Evolutionary conservation across 2,797 vertebrate species (phyloP).

Genomic region (Pangasius mekongensis): DNA sequence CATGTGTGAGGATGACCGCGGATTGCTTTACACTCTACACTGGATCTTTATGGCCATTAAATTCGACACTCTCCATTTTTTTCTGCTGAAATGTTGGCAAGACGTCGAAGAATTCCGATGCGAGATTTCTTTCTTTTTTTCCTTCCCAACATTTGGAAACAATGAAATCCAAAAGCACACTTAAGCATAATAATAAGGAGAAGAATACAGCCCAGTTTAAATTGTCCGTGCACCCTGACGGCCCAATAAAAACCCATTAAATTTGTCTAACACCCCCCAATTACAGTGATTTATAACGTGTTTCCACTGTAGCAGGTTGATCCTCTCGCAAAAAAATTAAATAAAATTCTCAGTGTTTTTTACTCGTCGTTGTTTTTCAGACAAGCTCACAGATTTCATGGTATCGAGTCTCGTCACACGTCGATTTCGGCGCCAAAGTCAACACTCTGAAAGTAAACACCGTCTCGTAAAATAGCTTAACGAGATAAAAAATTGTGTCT

Average conservation of each 20-base stretch:
- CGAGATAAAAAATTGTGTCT: constrained; percentile 4
- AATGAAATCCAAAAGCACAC: constrained; percentile 35
- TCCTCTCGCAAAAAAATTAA: background rate
- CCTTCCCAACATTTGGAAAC: constrained; percentile 34
- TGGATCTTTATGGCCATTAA: constrained; percentile 22
- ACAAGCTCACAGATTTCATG: background rate
- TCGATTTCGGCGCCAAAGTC: constrained; percentile 9
- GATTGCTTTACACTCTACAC: constrained; percentile 20
- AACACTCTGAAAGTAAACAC: constrained; percentile 18
- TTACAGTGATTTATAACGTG: constrained; percentile 48
- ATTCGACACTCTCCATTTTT: background rate
- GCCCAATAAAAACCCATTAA: constrained; percentile 49
- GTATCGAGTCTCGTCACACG: background rate
- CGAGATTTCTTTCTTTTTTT: constrained; percentile 24
- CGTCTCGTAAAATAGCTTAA: constrained; percentile 12
- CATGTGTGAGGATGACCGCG: background rate
- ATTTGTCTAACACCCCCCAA: constrained; percentile 35
- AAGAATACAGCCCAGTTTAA: constrained; percentile 32
- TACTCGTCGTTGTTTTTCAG: background rate
- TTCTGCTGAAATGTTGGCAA: constrained; percentile 11
- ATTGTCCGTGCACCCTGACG: constrained; percentile 42
- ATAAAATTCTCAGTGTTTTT: background rate
- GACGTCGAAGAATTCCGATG: constrained; percentile 19
- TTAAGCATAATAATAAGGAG: constrained; percentile 35
- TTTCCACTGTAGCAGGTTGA: constrained; percentile 43